Evolutionary conservation across 1,140 invertebrate genomes (phyloP).

Genomic region (Glomeris maerens): DNA sequence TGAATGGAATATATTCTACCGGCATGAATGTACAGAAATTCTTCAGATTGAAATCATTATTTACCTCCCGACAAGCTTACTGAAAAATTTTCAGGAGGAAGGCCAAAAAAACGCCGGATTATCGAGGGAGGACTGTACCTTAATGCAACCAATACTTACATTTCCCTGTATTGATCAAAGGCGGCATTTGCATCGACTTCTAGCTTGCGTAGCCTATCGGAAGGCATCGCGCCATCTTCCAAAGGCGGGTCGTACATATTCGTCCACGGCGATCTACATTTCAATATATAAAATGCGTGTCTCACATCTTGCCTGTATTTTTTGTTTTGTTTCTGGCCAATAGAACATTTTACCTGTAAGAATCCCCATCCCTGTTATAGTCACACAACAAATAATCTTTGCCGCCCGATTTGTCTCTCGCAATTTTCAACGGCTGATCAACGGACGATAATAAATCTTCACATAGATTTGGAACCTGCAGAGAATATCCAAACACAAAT

Average conservation of each 20-base stretch:
- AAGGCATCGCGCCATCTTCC: constrained; percentile 97
- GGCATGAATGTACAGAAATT: no score
- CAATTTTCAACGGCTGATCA: constrained; percentile 96
- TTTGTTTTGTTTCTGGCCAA: background rate
- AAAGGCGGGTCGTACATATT: constrained; percentile 95
- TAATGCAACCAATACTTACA: constrained; percentile 57
- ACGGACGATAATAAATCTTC: constrained; percentile 95
- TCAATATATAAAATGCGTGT: no score
- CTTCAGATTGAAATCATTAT: no score
- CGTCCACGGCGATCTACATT: constrained; percentile 93
- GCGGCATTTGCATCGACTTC: constrained; percentile 97
- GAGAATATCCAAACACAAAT: constrained; percentile 8
- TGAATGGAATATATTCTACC: no score
- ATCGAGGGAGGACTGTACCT: no score
- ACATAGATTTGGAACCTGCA: constrained; percentile 71
- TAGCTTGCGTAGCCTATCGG: constrained; percentile 82
- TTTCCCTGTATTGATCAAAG: constrained; percentile 97
- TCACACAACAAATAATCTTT: constrained; percentile 98
- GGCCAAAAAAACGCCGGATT: no score
- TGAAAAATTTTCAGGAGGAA: no score
- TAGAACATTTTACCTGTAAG: constrained; percentile 62
- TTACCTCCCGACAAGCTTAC: no score
- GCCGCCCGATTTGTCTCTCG: constrained; percentile 80
- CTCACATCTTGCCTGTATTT: no score
- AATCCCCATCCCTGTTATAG: constrained; percentile 98